Base-by-base conservation (phyloP, 2,888 invertebrate genomes). In the Hemithea aestivaria region DNA sequence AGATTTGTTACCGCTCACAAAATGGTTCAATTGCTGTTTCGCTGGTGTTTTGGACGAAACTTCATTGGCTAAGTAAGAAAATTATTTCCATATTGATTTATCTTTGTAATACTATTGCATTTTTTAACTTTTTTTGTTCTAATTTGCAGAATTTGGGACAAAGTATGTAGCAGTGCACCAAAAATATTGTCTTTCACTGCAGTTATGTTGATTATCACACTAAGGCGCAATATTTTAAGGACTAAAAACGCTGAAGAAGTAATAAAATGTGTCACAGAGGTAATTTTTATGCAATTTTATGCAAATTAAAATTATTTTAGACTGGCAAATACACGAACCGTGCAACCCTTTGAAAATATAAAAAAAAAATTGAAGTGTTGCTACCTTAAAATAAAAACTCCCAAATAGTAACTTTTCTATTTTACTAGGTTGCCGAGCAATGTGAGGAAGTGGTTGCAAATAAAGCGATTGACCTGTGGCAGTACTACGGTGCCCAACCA, bases 381-480 rank as follows among this genome's bases (percentile, higher is more conserved):
- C 45, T 32, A 37, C 29, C 7, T 30, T n/a, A 20, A 12, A 3
- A 11, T 1, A 2, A 24, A 31, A 20, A 27, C 39, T 28, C n/a
- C 29, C 24, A 26, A 45, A 36, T 31, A 32, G 44, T 37, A 44
- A 7, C 10, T 45, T 56, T 27, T 47, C 7, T 27, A 32, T 27
- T 43, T 61, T 63, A n/a, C 7, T 67, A 94, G 94, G 90, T 94
- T 52, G 90, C 93, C 2, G 92, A 94, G 66, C 94, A 96, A 74
- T 91, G 90, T 54, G 92, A 93, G 49, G 96, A 95, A 67, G 90
- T 93, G 1, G 92, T 96, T 43, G 94, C 94, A 0, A 95, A 93
- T 64, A 94, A 96, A 77, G 93, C 95, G 1, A 93, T 96, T 4
- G 95, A 96, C 59, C 87, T 93, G 53, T 95, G 96, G 94, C 94